These are phyloP conservation scores for Steromphala cineraria DNA, from an alignment of 2,888 invertebrate species.

Conservation along the genomic window DNA sequence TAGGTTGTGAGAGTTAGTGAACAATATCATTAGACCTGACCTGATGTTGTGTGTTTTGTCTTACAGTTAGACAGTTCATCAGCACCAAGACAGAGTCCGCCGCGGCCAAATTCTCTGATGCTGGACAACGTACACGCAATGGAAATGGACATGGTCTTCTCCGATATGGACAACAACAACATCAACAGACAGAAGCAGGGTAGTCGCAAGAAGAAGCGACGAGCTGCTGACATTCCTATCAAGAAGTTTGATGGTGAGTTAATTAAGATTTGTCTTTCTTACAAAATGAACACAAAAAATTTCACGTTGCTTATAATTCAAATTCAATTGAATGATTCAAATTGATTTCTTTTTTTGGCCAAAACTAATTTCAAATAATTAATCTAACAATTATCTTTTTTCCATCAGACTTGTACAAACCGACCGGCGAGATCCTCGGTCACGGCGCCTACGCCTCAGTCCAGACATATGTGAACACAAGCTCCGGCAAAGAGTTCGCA, in stretches of 20 bases:
- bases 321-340: no score
- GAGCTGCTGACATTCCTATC: conserved; percentile 64
- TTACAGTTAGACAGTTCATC: conserved; percentile 62
- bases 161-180: conserved; percentile 50
- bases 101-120: conserved; percentile 63
- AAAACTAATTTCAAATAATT: no score
- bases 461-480: conserved; percentile 92
- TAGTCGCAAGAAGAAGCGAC: conserved; percentile 62
- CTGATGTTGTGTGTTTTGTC: not conserved
- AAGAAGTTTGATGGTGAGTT: conserved; percentile 69
- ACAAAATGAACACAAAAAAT: no score
- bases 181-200: conserved; percentile 43
- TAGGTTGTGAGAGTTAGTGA: no score
- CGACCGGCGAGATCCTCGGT: conserved; percentile 96
- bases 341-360: no score
- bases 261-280: not conserved
- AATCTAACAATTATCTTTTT: not conserved
- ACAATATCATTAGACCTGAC: no score
- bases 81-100: conserved; percentile 41
- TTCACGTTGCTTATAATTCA: no score
- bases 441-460: conserved; percentile 98
- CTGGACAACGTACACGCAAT: conserved; percentile 63
- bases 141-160: conserved; percentile 60
- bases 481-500: conserved; percentile 94
- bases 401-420: conserved; percentile 90